Evolutionary conservation across 2,113 vertebrate genomes (phyloP), one percentile per base, ranked within the genome.

Genomic region (Catharus minimus): DNA sequence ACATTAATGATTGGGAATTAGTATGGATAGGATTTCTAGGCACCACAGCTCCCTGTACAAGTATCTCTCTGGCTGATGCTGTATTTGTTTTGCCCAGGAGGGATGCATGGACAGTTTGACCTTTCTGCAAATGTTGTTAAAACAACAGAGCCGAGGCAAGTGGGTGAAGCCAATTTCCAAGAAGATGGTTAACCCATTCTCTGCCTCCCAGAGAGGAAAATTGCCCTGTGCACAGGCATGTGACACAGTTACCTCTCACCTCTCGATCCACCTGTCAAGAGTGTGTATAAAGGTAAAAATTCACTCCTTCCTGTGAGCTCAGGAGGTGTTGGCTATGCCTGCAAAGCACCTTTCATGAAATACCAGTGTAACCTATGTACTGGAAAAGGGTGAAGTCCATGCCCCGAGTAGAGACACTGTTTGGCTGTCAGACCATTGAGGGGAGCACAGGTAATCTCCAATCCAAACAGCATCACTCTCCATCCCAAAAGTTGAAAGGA

Each of bases 41-140:
- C 65, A 94, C 52, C 5, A 49, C 19, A 49, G 2, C 21, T 46
- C 3, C 15, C 60, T 36, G 26, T 19, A 36, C n/a, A 46, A 78
- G n/a, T 36, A 36, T 55, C 39, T 30, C 75, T 46, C 3, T 33
- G 44, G 65, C 74, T 64, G 82, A 24, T 69, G 75, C 49, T 69
- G 27, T 50, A 80, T 39, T 43, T 71, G 30, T 60, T 82, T 92
- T 76, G 60, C 88, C 88, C 76, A 82, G 75, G 22, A 82, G 77
- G 17, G 0, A 88, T 6, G 43, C 39, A 64, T 1, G 49, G 71
- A 83, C 77, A 84, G 65, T 78, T 39, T 95, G 91, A 96, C 88
- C 90, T 97, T 93, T 88, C 93, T 60, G 73, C 43, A 83, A 58
- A 76, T 43, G 68, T 81, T 85, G 41, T 66, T 68, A 43, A 46